Evolutionary conservation across 2,888 invertebrate genomes (phyloP).

Genomic region (Pollenia labialis): DNA sequence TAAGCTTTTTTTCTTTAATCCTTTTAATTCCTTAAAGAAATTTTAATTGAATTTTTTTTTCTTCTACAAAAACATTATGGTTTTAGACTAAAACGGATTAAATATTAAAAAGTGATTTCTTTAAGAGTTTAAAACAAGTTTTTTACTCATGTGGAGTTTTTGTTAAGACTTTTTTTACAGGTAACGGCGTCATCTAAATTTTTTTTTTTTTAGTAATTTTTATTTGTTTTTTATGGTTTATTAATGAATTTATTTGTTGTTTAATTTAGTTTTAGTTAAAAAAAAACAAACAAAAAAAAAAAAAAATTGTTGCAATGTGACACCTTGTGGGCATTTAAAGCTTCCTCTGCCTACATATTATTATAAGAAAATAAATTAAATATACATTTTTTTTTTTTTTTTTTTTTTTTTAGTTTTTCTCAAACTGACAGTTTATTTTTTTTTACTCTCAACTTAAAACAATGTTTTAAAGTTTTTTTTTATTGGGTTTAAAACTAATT

Average conservation of each 20-base stretch:
- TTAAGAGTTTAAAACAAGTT: not conserved
- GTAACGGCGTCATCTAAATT: slow-evolving; percentile 37
- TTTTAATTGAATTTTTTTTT: slow-evolving; percentile 37
- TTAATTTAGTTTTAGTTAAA: slow-evolving; percentile 20
- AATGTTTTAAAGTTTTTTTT: slow-evolving; percentile 53
- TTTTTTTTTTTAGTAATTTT: not conserved
- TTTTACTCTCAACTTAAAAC: slow-evolving; percentile 45
- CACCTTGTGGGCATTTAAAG: slow-evolving; percentile 83
- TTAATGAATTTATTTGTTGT: slow-evolving; percentile 41
- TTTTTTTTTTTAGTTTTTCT: slow-evolving; percentile 16
- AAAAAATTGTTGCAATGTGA: slow-evolving; percentile 79
- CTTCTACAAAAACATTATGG: not conserved
- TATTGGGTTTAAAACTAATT: slow-evolving; percentile 30
- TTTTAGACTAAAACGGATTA: slow-evolving; percentile 50
- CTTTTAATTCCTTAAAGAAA: not conserved
- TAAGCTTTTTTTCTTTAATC: not conserved
- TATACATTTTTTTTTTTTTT: slow-evolving; percentile 40
- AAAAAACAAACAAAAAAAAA: not conserved
- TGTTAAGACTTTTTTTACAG: slow-evolving; percentile 12
- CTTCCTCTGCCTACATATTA: slow-evolving; percentile 82
- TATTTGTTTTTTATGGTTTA: not conserved
- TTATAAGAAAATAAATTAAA: slow-evolving; percentile 58
- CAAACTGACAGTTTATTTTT: slow-evolving; percentile 24
- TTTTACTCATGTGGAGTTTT: slow-evolving; percentile 17
- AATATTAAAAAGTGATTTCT: not conserved